A percentile compares a stretch with the other conserved stretches of the same genome.
Evolutionary conservation across 2,113 vertebrate species (phyloP).

Genomic region (Odocoileus hemionus): DNA sequence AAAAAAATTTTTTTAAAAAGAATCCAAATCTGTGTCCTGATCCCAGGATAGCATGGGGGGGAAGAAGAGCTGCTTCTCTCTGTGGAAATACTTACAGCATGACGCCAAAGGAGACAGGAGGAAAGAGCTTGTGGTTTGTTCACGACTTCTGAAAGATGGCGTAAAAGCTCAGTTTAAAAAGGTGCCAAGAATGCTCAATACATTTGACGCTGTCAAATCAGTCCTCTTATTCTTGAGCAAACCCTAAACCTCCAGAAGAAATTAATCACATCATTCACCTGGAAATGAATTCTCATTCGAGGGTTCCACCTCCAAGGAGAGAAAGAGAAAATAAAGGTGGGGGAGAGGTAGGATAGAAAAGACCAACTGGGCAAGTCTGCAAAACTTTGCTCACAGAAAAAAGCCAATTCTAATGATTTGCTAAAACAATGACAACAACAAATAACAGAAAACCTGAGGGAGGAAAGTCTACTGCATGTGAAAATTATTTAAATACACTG

Average conservation of each 20-base stretch:
- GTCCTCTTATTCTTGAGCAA: not conserved
- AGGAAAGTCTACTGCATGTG: not conserved
- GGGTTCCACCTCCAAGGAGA: not conserved
- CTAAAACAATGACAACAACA: not conserved
- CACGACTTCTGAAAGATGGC: not conserved
- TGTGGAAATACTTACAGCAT: not conserved
- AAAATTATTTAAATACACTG: not conserved
- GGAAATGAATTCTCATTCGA: not conserved
- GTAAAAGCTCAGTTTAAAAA: not conserved
- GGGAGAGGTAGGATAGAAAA: not conserved
- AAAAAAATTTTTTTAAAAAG: not conserved
- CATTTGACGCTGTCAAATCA: not conserved
- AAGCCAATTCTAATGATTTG: not conserved
- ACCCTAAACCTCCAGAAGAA: not conserved
- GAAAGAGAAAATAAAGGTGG: not conserved
- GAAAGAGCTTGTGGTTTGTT: not conserved
- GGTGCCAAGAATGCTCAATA: not conserved
- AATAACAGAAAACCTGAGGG: not conserved
- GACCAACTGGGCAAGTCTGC: not conserved
- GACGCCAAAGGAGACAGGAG: not conserved
- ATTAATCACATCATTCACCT: not conserved
- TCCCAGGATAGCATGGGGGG: not conserved
- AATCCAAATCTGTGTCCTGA: not conserved
- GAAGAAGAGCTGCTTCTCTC: not conserved
- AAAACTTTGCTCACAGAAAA: not conserved